These are phyloP conservation scores for Capreolus pygargus DNA, from an alignment of 2,113 vertebrate genomes.

Conservation along the genomic window DNA sequence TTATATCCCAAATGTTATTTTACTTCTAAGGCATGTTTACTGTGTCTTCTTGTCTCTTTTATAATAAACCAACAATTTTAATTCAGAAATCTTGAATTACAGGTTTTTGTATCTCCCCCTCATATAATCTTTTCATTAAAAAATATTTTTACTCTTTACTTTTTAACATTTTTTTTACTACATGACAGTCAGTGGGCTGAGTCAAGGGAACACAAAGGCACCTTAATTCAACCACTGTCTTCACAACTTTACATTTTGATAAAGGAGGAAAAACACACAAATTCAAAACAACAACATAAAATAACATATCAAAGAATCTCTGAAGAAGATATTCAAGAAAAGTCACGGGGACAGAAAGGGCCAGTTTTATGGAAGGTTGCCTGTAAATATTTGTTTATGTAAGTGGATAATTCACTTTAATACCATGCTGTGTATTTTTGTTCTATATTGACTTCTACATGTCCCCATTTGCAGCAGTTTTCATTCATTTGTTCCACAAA, in stretches of 20 bases:
- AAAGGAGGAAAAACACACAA: background rate
- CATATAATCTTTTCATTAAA: background rate
- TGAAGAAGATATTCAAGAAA: background rate
- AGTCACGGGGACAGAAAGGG: background rate
- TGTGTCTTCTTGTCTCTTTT: background rate
- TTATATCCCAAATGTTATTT: background rate
- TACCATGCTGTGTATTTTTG: background rate
- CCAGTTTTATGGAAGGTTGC: background rate
- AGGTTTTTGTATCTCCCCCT: background rate
- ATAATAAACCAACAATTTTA: background rate
- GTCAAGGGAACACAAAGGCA: background rate
- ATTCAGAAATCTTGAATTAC: background rate
- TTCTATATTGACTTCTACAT: background rate
- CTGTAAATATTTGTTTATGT: background rate
- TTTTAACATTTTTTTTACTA: background rate
- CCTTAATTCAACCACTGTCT: background rate
- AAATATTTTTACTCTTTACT: background rate
- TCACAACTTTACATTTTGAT: background rate
- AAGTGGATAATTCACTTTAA: background rate
- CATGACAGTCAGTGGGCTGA: background rate
- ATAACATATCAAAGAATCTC: background rate
- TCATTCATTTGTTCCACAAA: background rate
- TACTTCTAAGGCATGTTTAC: background rate
- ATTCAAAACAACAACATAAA: background rate
- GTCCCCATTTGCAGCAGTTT: background rate